Percentiles rank a stretch among this genome's conserved stretches.
Conservation (phyloP, 2,888 invertebrate species). For the Oligia fasciuncula region DNA sequence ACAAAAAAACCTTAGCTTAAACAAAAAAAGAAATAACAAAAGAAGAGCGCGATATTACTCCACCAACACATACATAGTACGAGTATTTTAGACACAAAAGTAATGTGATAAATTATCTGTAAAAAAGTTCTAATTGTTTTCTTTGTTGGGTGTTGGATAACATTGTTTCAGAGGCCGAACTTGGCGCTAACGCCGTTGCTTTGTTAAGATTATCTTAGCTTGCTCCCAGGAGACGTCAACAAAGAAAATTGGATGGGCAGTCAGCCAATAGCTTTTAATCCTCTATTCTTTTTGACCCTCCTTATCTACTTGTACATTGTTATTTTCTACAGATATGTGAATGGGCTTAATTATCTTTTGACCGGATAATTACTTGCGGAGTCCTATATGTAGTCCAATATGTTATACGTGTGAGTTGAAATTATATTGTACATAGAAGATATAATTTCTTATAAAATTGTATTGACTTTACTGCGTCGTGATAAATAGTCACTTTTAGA, state of each 20-base stretch:
- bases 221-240: slow-evolving; percentile 87
- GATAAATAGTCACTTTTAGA: not conserved
- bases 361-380: slow-evolving; percentile 57
- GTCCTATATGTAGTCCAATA: slow-evolving; percentile 45
- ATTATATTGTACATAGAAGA: not conserved
- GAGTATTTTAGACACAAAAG: slow-evolving; percentile 70
- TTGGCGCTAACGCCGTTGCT: slow-evolving; percentile 81
- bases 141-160: slow-evolving; percentile 73
- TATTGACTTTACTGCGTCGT: not conserved
- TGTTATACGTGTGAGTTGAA: slow-evolving; percentile 1
- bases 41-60: slow-evolving; percentile 48
- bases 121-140: slow-evolving; percentile 80
- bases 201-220: slow-evolving; percentile 89
- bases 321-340: slow-evolving; percentile 74
- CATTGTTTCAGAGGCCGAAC: slow-evolving; percentile 75
- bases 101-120: slow-evolving; percentile 74
- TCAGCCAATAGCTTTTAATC: slow-evolving; percentile 89
- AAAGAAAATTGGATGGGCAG: slow-evolving; percentile 90
- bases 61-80: slow-evolving; percentile 66
- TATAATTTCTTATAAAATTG: not conserved
- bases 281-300: slow-evolving; percentile 86
- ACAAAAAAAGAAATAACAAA: slow-evolving; percentile 63
- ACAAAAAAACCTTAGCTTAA: slow-evolving; percentile 25
- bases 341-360: slow-evolving; percentile 66
- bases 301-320: slow-evolving; percentile 84